Conservation (phyloP, 2,888 invertebrate genomes). For the Colletes collaris region DNA sequence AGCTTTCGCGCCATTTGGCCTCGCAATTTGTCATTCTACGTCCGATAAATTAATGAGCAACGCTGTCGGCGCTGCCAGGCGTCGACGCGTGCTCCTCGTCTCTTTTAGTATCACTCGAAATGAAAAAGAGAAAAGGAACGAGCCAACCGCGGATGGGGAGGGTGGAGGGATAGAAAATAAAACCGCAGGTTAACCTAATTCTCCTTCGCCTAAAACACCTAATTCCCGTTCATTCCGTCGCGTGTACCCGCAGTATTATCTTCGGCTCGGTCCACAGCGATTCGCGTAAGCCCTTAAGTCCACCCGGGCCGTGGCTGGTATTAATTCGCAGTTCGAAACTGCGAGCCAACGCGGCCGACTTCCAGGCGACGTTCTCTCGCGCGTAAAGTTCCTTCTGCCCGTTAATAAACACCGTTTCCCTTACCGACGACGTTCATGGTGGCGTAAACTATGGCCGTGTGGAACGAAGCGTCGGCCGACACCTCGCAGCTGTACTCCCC, state of each 20-base stretch:
- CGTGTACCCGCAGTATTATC: conserved; percentile 58
- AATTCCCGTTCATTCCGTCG: conserved; percentile 50
- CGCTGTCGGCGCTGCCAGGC: background rate
- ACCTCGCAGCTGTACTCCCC: conserved; percentile 81
- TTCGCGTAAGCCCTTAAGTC: conserved; percentile 57
- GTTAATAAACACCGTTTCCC: conserved; percentile 49
- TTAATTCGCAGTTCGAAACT: conserved; percentile 58
- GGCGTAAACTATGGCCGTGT: conserved; percentile 77
- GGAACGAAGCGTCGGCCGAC: conserved; percentile 81
- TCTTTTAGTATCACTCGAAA: conserved; percentile 5
- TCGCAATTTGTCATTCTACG: conserved; percentile 16
- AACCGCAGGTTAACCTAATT: conserved; percentile 34
- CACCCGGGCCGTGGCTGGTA: conserved; percentile 45
- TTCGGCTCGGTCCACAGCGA: conserved; percentile 56
- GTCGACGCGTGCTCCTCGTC: background rate
- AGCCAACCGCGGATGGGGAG: background rate
- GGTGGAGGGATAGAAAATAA: background rate
- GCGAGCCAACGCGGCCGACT: conserved; percentile 1
- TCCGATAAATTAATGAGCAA: conserved; percentile 27
- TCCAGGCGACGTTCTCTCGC: conserved; percentile 21
- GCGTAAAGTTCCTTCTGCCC: conserved; percentile 15
- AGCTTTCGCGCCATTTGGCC: conserved; percentile 15
- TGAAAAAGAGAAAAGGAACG: background rate
- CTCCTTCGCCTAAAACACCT: conserved; percentile 41
- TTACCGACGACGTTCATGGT: conserved; percentile 80